Evolutionary conservation across 1,140 invertebrate species (phyloP).

Genomic region (Neodiprion lecontei): DNA sequence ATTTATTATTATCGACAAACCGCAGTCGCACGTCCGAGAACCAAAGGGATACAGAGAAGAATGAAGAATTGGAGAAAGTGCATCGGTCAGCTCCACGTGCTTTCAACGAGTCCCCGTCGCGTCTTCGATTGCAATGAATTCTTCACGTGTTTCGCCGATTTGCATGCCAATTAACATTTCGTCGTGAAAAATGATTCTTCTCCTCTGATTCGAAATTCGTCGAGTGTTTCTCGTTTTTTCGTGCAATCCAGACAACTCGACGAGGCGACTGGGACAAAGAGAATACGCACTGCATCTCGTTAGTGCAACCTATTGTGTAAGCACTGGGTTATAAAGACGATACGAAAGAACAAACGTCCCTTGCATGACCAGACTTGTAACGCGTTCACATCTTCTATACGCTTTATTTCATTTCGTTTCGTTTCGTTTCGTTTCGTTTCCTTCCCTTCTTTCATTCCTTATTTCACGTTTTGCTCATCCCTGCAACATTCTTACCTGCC

Average conservation of each 20-base stretch:
- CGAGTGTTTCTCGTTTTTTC: too few species aligned
- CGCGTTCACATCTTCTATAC: conserved; percentile 22
- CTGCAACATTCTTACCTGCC: background rate
- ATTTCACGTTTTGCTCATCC: background rate
- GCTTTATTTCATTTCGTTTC: conserved; percentile 18
- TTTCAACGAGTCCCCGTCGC: background rate
- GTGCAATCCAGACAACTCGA: too few species aligned
- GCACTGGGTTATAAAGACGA: conserved; percentile 18
- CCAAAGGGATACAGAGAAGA: background rate
- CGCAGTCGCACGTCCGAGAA: background rate
- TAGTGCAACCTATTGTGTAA: conserved; percentile 40
- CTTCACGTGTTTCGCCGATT: background rate
- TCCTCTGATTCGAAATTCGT: too few species aligned
- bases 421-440: conserved; percentile 16
- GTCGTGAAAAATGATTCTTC: too few species aligned
- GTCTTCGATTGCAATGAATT: background rate
- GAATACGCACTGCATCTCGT: conserved; percentile 27
- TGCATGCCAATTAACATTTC: too few species aligned
- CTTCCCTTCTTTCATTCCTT: background rate
- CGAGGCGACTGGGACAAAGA: too few species aligned
- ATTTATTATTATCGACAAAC: too few species aligned
- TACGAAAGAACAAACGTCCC: conserved; percentile 23
- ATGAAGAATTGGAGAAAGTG: background rate
- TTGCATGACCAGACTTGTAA: conserved; percentile 14
- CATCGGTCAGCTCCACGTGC: conserved; percentile 1